These are phyloP conservation scores for Criorhina ranunculi DNA, from an alignment of 2,888 invertebrate genomes.

Conservation along the genomic window DNA sequence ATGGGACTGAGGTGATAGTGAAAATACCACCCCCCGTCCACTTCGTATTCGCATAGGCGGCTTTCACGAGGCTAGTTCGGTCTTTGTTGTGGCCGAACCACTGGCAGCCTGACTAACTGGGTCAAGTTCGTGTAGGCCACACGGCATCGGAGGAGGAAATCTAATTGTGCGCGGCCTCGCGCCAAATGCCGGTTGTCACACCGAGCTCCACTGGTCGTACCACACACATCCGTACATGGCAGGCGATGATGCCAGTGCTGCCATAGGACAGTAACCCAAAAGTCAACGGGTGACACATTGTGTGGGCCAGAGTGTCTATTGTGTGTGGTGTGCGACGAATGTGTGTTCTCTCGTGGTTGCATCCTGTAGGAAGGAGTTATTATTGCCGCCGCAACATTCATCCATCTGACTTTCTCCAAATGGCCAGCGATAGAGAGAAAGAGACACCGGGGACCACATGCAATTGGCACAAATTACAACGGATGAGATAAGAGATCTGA, in stretches of 20 bases:
- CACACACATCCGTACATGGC: constrained; percentile 5
- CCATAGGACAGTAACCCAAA: constrained; percentile 38
- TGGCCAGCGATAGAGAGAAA: constrained; percentile 35
- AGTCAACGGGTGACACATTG: constrained; percentile 55
- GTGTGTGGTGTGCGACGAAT: constrained; percentile 2
- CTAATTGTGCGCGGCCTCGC: constrained; percentile 15
- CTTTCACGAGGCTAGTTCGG: constrained; percentile 45
- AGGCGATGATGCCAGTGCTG: constrained; percentile 11
- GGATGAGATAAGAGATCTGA: constrained; percentile 61
- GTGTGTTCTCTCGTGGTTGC: constrained; percentile 27
- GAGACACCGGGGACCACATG: constrained; percentile 39
- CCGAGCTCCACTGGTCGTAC: constrained; percentile 24
- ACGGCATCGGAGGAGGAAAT: constrained; percentile 44
- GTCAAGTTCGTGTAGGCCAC: constrained; percentile 64
- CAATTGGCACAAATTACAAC: constrained; percentile 69
- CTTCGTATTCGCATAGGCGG: constrained; percentile 23
- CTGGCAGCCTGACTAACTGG: constrained; percentile 14
- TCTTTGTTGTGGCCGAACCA: constrained; percentile 26
- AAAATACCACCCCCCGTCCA: constrained; percentile 2
- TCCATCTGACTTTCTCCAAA: constrained; percentile 61
- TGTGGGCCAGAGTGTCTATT: constrained; percentile 55
- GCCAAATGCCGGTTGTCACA: constrained; percentile 27
- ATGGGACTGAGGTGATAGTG: not conserved
- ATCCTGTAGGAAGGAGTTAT: constrained; percentile 66
- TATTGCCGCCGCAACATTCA: constrained; percentile 50